Evolutionary conservation across 2,797 vertebrate species (phyloP).

Genomic region (Perodicticus potto): DNA sequence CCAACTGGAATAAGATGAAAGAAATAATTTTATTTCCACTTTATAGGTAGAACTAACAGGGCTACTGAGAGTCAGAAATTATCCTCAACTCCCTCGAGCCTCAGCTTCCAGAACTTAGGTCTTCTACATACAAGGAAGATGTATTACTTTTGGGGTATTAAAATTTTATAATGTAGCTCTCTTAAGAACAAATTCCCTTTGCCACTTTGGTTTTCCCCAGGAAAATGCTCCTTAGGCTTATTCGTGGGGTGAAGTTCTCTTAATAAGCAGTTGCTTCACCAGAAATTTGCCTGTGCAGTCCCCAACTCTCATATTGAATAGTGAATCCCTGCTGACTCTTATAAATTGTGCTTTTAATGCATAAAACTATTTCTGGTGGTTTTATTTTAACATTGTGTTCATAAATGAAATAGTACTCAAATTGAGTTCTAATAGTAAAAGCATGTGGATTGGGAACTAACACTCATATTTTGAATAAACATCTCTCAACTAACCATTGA

Average conservation of each 20-base stretch:
- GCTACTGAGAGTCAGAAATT: conserved; percentile 55
- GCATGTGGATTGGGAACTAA: conserved; percentile 17
- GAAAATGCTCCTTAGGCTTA: conserved; percentile 62
- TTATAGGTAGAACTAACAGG: conserved; percentile 51
- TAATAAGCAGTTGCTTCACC: conserved; percentile 48
- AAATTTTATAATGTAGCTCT: conserved; percentile 51
- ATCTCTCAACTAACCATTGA: conserved; percentile 39
- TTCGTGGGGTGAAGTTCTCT: conserved; percentile 25
- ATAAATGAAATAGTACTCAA: conserved; percentile 47
- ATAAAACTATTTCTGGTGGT: conserved; percentile 34
- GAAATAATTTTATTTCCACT: conserved; percentile 48
- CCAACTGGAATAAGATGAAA: conserved; percentile 23
- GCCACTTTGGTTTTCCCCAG: conserved; percentile 46
- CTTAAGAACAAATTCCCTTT: conserved; percentile 67
- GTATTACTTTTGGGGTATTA: conserved; percentile 59
- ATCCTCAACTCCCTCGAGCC: conserved; percentile 19
- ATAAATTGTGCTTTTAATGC: conserved; percentile 40
- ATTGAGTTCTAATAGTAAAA: neutral
- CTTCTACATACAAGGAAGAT: conserved; percentile 41
- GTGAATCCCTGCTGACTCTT: conserved; percentile 10
- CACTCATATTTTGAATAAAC: conserved; percentile 40
- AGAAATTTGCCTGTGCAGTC: conserved; percentile 39
- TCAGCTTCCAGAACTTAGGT: conserved; percentile 41
- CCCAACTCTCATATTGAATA: conserved; percentile 40
- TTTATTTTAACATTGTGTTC: conserved; percentile 57